Evolutionary conservation across 2,797 vertebrate genomes (phyloP), one percentile per base, ranked within the genome.

Genomic region (Allobates femoralis): DNA sequence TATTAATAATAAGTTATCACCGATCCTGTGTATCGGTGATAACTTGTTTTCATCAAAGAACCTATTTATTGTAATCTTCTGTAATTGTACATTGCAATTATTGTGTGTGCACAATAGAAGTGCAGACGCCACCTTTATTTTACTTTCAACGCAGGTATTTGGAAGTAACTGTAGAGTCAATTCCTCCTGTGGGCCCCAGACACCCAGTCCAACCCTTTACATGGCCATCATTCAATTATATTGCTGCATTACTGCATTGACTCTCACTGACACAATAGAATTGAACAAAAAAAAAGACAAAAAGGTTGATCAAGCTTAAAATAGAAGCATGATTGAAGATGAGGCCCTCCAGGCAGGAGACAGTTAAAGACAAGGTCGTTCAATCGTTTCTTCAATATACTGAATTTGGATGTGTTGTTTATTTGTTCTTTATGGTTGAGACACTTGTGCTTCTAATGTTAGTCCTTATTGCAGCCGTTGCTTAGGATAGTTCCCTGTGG

Each of bases 381-480:
- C 50, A 41, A 32, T 46, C n/a, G 5, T 60, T 56, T 73, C 50
- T 60, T 83, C 81, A 74, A 60, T 26, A 21, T 56, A 46, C 53
- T 50, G 53, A 60, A 74, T 73, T 74, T 60, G 69, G 46, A 80
- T 51, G 56, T 30, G 37, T 58, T 60, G 79, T 62, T 83, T 83
- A 83, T 83, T 83, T 75, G 55, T 62, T 60, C 81, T 74, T 75
- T 83, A 75, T 83, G 81, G 67, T 73, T 74, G 81, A 71, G 55
- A 83, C 81, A 83, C 81, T 74, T 75, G 34, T 74, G 69, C 37
- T 21, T 74, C 32, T 50, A 83, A 83, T 83, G 81, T 83, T 83
- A 74, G 69, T 62, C 69, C 69, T 74, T 83, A 83, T 58, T 83
- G 81, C 69, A 83, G 81, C 18, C 37, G 58, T 19, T 41, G 69